phyloP scores from a whole-genome alignment of 2,113 vertebrate species.

The Ariopsis seemanni region DNA sequence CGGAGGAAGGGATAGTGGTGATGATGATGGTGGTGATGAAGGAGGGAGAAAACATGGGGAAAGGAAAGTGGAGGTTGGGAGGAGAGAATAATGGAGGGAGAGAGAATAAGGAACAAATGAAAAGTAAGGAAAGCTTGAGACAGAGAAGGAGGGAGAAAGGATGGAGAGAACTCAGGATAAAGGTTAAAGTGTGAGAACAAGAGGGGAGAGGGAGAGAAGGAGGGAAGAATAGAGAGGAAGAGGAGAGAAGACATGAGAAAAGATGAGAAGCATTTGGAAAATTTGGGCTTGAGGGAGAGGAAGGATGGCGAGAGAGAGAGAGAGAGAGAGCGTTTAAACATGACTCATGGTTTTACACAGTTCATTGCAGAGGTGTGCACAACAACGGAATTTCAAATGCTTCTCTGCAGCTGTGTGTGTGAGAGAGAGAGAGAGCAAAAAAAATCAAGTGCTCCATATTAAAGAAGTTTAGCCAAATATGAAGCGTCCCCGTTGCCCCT shows the following conservation, averaged over 20 bases:
- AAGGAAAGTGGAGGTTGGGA: background rate
- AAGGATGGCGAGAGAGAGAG: background rate
- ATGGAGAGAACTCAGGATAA: background rate
- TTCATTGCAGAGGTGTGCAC: constrained; percentile 54
- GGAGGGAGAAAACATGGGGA: background rate
- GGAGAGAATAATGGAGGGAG: background rate
- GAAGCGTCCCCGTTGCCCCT: background rate
- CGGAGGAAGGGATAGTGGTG: background rate
- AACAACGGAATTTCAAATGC: constrained; percentile 52
- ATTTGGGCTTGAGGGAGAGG: background rate
- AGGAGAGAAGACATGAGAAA: background rate
- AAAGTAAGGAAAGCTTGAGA: background rate
- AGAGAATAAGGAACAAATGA: background rate
- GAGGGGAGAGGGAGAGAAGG: background rate
- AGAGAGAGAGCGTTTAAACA: constrained; percentile 1
- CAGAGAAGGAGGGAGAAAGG: no score
- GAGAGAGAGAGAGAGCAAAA: background rate
- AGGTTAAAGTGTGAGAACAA: background rate
- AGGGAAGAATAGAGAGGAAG: background rate
- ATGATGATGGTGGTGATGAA: background rate
- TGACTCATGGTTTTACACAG: constrained; percentile 70
- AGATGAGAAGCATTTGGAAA: background rate
- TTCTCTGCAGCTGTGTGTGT: constrained; percentile 8
- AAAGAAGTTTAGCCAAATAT: background rate
- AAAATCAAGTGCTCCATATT: background rate